Evolutionary conservation across 2,888 invertebrate genomes (phyloP).

Genomic region (Lamproptera curius): DNA sequence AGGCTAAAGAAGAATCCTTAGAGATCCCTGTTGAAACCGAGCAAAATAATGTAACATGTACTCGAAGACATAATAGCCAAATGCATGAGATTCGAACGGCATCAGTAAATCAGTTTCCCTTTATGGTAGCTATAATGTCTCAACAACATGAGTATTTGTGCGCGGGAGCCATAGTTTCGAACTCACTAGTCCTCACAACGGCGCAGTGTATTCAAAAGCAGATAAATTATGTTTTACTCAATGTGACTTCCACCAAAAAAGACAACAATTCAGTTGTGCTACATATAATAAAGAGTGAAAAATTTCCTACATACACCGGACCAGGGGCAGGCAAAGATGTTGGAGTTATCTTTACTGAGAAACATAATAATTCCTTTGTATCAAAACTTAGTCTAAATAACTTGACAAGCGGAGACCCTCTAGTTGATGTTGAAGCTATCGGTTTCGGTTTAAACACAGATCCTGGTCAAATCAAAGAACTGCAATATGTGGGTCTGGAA

Average conservation of each 20-base stretch:
- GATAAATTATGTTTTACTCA: slow-evolving; percentile 52
- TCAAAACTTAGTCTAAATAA: slow-evolving; percentile 55
- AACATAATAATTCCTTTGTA: slow-evolving; percentile 50
- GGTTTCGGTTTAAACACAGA: slow-evolving; percentile 65
- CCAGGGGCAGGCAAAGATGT: slow-evolving; percentile 48
- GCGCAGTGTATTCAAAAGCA: slow-evolving; percentile 47
- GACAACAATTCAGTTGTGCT: slow-evolving; percentile 42
- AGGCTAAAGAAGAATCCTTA: slow-evolving; percentile 54
- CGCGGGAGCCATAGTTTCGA: slow-evolving; percentile 55
- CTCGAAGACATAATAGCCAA: slow-evolving; percentile 49
- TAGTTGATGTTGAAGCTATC: slow-evolving; percentile 50
- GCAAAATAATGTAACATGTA: slow-evolving; percentile 40
- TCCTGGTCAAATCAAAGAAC: slow-evolving; percentile 42
- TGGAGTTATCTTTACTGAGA: slow-evolving; percentile 57
- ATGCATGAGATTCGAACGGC: slow-evolving; percentile 59
- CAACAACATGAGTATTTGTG: slow-evolving; percentile 60
- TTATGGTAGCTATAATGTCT: slow-evolving; percentile 61
- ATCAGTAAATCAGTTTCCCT: slow-evolving; percentile 52
- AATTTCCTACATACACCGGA: slow-evolving; percentile 51
- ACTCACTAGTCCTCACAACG: slow-evolving; percentile 59
- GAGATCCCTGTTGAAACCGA: slow-evolving; percentile 51
- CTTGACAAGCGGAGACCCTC: slow-evolving; percentile 37
- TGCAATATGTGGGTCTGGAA: slow-evolving; percentile 61
- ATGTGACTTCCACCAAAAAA: slow-evolving; percentile 51
- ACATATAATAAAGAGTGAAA: slow-evolving; percentile 53